Conservation (phyloP, 92 coral and sea anemone genomes). For the Scolanthus callimorphus region DNA sequence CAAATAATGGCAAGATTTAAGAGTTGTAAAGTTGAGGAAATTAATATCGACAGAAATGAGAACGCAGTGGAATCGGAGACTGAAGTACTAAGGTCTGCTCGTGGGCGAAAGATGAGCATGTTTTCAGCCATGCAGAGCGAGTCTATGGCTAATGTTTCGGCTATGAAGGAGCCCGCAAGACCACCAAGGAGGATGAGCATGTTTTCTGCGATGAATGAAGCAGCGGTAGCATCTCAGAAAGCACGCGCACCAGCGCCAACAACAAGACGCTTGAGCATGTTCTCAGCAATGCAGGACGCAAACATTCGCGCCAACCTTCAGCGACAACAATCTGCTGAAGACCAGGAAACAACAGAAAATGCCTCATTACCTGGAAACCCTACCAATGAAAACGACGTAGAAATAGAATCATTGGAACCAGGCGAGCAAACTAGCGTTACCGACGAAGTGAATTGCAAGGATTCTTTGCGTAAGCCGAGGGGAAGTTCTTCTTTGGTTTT, state of each 20-base stretch:
- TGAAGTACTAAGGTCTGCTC: background rate
- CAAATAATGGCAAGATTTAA: too few relatives aligned
- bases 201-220: background rate
- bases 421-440: too few relatives aligned
- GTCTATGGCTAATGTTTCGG: background rate
- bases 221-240: background rate
- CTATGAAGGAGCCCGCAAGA: background rate
- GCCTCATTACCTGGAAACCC: too few relatives aligned
- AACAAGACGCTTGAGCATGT: background rate
- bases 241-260: background rate
- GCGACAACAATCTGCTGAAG: too few relatives aligned
- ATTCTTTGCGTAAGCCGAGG: too few relatives aligned
- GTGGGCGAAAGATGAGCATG: conserved; percentile 43
- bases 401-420: too few relatives aligned
- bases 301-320: too few relatives aligned
- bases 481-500: too few relatives aligned
- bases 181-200: background rate
- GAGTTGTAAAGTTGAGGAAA: background rate
- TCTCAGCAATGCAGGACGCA: background rate
- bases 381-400: too few relatives aligned
- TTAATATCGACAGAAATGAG: background rate
- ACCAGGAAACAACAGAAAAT: too few relatives aligned
- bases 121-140: conserved; percentile 31
- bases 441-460: too few relatives aligned
- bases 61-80: background rate